phyloP scores from a whole-genome alignment of 2,888 invertebrate species.

The Peribatodes rhomboidaria region DNA sequence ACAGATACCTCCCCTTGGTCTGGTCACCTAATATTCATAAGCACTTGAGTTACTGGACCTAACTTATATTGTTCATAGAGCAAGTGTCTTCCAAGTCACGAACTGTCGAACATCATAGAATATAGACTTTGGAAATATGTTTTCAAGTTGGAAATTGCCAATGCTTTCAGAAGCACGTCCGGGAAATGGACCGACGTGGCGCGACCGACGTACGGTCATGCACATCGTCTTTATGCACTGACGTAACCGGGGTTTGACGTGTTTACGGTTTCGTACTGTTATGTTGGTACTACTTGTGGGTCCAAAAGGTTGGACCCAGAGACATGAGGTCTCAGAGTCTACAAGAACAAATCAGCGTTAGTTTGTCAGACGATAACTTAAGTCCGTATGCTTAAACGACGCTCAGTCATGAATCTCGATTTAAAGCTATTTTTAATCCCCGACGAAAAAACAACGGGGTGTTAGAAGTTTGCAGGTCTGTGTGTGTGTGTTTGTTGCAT shows the following conservation, averaged over 20 bases:
- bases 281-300: no score
- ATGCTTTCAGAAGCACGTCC: constrained; percentile 8
- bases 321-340: no score
- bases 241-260: background rate
- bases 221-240: background rate
- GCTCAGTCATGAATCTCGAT: no score
- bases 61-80: background rate
- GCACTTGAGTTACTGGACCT: constrained; percentile 2
- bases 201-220: background rate
- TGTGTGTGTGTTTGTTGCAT: no score
- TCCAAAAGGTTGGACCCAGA: no score
- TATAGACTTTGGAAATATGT: constrained; percentile 28
- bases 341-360: no score
- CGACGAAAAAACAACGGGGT: no score
- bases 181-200: background rate
- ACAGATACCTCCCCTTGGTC: no score
- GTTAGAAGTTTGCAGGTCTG: no score
- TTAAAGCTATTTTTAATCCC: no score
- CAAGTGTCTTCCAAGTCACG: constrained; percentile 23
- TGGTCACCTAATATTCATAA: background rate
- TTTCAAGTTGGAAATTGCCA: constrained; percentile 7
- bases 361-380: no score
- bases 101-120: constrained; percentile 19
- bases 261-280: background rate
- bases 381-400: no score